Conservation (phyloP, 2,888 invertebrate genomes). For the Steinernema scapterisci region DNA sequence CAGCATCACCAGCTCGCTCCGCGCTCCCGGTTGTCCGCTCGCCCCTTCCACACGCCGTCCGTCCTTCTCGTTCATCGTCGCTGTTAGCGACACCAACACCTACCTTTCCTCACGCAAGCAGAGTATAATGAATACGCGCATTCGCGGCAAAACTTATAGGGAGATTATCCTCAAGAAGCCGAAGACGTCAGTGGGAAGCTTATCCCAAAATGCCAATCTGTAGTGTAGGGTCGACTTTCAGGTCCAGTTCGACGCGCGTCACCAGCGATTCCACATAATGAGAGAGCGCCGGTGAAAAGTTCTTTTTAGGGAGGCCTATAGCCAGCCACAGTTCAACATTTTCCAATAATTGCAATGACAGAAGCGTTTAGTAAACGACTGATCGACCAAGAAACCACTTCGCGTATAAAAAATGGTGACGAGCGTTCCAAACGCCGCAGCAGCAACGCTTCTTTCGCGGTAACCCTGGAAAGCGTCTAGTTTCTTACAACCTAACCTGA, state of each 20-base stretch:
- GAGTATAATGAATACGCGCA: constrained; percentile 29
- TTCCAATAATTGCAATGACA: constrained; percentile 14
- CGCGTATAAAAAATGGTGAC: not conserved
- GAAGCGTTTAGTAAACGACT: constrained; percentile 3
- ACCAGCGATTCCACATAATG: not conserved
- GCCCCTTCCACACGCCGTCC: constrained; percentile 24
- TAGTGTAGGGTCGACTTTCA: not conserved
- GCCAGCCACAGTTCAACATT: not conserved
- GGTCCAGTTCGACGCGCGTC: not conserved
- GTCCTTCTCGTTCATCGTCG: constrained; percentile 27
- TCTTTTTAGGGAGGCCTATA: not conserved
- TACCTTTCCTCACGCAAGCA: constrained; percentile 26
- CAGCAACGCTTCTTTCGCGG: not conserved
- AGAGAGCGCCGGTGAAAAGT: not conserved
- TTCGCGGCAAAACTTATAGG: constrained; percentile 1
- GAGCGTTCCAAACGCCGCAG: not conserved
- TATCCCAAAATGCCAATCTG: constrained; percentile 11
- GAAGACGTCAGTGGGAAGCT: constrained; percentile 4
- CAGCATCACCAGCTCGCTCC: not conserved
- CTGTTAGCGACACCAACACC: constrained; percentile 29
- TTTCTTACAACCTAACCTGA: too few relatives aligned
- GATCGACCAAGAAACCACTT: constrained; percentile 8
- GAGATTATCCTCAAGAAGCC: constrained; percentile 17
- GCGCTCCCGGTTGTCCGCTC: constrained; percentile 7
- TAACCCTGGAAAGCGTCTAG: not conserved